These are phyloP conservation scores for Chlorospingus flavigularis DNA, from an alignment of 2,797 vertebrate genomes.

Conservation along the genomic window DNA sequence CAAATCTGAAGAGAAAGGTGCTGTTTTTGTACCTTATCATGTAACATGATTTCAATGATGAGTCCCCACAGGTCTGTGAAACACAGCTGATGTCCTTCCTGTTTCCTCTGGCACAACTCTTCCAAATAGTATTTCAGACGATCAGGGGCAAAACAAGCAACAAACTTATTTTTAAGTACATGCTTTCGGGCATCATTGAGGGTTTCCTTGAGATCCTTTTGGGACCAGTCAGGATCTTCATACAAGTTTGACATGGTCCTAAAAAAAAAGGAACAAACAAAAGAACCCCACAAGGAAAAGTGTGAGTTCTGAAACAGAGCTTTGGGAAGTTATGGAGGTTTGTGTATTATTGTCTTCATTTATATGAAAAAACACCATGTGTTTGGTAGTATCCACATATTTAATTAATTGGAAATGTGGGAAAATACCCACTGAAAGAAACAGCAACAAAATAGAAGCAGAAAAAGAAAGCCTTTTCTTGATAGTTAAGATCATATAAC, in stretches of 20 bases:
- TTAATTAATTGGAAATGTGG: background rate
- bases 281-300: background rate
- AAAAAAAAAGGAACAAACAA: background rate
- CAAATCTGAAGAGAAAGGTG: background rate
- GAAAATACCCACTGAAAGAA: background rate
- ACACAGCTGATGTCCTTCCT: constrained; percentile 75
- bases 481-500: background rate
- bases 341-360: background rate
- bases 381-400: background rate
- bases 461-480: background rate
- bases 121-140: constrained; percentile 74
- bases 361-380: background rate
- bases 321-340: background rate
- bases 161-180: constrained; percentile 73
- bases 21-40: constrained; percentile 74
- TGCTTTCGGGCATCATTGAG: constrained; percentile 67
- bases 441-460: background rate
- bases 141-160: constrained; percentile 67
- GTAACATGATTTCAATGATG: constrained; percentile 77
- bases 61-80: constrained; percentile 82
- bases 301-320: background rate
- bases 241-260: constrained; percentile 84
- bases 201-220: constrained; percentile 68
- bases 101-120: constrained; percentile 69
- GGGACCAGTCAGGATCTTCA: constrained; percentile 81